Base-by-base conservation (phyloP, 2,888 invertebrate genomes). In the Diabrotica balteata region DNA sequence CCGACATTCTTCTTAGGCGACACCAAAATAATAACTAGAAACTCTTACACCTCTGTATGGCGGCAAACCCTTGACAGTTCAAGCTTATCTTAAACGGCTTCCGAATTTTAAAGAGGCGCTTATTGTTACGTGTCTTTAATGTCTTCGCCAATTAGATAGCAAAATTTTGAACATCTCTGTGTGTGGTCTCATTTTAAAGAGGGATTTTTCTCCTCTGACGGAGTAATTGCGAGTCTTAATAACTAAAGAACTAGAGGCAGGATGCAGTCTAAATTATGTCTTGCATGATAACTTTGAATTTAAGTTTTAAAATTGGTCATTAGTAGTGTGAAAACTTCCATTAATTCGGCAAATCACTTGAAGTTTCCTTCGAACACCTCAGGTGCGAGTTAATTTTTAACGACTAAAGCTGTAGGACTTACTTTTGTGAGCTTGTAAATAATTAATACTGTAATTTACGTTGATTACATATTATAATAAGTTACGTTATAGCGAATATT, bases 61-160 rank as follows among this genome's bases (percentile, higher is more conserved):
- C 64, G 64, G 64, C 55, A 55, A 32, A 63, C 17, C 42, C 55
- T 63, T 63, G 54, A 52, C 22, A 22, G 17, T 44, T 55, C 42
- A 50, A 58, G 50, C 52, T 59, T 64, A 64, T 64, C 64, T 58
- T 9, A n/a, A 8, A 7, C 51, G 51, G 52, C 64, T 64, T 52
- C 64, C 52, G 58, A 51, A 59, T 46, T 64, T 51, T 51, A 10
- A 57, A 64, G 46, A 44, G 17, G 54, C 64, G 63, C 50, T 66
- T 69, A 72, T 72, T 69, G 66, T 72, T 71, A 67, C 66, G 69
- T 66, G 67, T 72, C 69, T 68, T 73, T 66, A 61, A 60, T 59
- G 67, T 73, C 69, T 69, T 68, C 52, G 73, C 73, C 72, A 73
- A 73, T 73, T 72, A 73, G 70, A 71, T 69, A 51, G 47, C 63